Evolutionary conservation across 2,888 invertebrate species (phyloP).

Genomic region (Melieria crassipennis): DNA sequence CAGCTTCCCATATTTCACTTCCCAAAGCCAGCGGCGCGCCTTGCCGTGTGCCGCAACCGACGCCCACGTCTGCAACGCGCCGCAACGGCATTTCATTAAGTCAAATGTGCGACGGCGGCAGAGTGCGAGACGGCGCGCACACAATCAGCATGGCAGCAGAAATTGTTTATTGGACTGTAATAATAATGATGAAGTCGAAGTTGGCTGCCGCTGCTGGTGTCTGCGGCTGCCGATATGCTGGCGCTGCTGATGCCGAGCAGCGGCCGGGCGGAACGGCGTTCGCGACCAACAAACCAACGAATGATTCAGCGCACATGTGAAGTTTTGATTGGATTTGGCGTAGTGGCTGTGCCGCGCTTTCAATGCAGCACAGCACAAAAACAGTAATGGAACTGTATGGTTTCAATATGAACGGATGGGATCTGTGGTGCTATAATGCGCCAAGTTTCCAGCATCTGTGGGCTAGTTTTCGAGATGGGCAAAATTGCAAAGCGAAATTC

Average conservation of each 20-base stretch:
- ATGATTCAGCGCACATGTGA: background rate
- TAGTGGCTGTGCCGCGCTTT: background rate
- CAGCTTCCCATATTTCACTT: too few species aligned
- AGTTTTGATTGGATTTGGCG: constrained; percentile 25
- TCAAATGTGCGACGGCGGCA: background rate
- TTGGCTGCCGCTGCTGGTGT: constrained; percentile 30
- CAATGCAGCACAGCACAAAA: too few species aligned
- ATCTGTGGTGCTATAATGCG: too few species aligned
- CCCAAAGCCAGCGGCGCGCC: too few species aligned
- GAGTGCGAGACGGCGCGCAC: background rate
- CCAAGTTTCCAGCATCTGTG: too few species aligned
- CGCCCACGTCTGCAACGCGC: too few species aligned
- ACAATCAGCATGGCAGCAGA: constrained; percentile 16
- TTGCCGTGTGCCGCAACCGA: background rate
- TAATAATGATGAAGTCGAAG: constrained; percentile 40
- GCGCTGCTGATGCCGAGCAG: background rate
- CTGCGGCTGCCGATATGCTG: constrained; percentile 15
- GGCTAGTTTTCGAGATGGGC: too few species aligned
- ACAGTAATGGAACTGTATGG: too few species aligned
- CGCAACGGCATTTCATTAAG: constrained; percentile 9
- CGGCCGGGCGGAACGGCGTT: background rate
- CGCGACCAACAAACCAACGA: too few species aligned
- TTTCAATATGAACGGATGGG: too few species aligned
- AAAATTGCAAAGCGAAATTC: too few species aligned
- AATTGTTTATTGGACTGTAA: constrained; percentile 34